Evolutionary conservation across 2,797 vertebrate genomes (phyloP).

Genomic region (Pseudochirops corinnae): DNA sequence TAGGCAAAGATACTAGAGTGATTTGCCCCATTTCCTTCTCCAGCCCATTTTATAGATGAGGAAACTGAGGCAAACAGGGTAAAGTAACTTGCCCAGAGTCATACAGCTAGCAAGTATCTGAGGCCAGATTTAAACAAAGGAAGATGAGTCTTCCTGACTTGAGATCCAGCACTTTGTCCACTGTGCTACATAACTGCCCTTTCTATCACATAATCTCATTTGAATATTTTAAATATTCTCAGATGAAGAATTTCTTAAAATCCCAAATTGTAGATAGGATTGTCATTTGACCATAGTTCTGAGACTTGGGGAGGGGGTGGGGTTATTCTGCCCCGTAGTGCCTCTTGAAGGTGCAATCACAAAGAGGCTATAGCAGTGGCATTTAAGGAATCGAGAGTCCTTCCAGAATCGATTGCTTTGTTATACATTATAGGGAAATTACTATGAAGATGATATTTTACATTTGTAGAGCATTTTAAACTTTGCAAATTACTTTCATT

Average conservation of each 20-base stretch:
- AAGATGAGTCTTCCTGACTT: not conserved
- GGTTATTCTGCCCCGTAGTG: slow-evolving; percentile 22
- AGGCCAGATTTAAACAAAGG: not conserved
- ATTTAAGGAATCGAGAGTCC: not conserved
- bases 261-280: not conserved
- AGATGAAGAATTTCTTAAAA: slow-evolving; percentile 28
- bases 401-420: not conserved
- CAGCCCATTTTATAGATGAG: not conserved
- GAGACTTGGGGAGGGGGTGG: accelerated
- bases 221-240: slow-evolving; percentile 27
- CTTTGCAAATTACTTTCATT: not conserved
- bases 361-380: not conserved
- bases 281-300: not conserved
- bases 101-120: not conserved
- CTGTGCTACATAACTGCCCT: not conserved
- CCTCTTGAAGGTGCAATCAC: slow-evolving; percentile 4
- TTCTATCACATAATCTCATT: not conserved
- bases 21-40: not conserved
- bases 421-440: not conserved
- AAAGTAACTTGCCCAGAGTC: not conserved
- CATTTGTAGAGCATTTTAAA: not conserved
- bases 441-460: not conserved
- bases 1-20: not conserved
- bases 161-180: not conserved
- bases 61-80: not conserved